Evolutionary conservation across 2,888 invertebrate species (phyloP).

Genomic region (Standfussiana lucernea): DNA sequence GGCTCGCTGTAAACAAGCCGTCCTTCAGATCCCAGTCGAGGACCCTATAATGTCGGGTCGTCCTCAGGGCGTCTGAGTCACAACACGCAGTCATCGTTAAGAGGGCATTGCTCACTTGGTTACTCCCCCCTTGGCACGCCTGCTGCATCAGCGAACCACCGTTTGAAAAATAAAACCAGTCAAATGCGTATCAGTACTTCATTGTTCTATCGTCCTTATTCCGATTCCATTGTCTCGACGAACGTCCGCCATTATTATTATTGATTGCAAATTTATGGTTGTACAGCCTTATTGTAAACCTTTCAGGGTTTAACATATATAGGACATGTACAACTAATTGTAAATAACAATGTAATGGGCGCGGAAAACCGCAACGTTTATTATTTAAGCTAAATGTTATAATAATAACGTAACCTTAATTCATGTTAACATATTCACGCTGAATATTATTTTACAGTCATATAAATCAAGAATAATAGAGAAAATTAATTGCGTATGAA

Average conservation of each 20-base stretch:
- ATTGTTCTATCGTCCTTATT: constrained; percentile 88
- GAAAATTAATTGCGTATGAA: constrained; percentile 51
- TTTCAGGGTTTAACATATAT: constrained; percentile 74
- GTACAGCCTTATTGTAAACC: constrained; percentile 80
- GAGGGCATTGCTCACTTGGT: constrained; percentile 89
- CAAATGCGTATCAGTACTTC: constrained; percentile 81
- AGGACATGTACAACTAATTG: constrained; percentile 64
- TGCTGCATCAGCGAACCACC: constrained; percentile 80
- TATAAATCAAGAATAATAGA: constrained; percentile 39
- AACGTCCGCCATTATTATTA: constrained; percentile 81
- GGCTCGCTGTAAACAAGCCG: constrained; percentile 82
- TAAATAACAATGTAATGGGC: constrained; percentile 54
- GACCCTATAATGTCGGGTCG: constrained; percentile 89
- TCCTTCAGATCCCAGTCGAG: constrained; percentile 89
- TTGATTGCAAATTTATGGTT: constrained; percentile 86
- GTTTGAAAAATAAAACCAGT: constrained; percentile 81
- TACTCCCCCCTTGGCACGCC: constrained; percentile 82
- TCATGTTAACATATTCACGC: constrained; percentile 36
- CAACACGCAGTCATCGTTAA: constrained; percentile 87
- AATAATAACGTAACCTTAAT: constrained; percentile 52
- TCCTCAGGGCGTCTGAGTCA: constrained; percentile 89
- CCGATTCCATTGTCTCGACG: constrained; percentile 84
- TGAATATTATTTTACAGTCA: constrained; percentile 37
- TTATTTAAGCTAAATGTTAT: constrained; percentile 58
- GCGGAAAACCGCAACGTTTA: constrained; percentile 71